phyloP scores from a whole-genome alignment of 2,113 vertebrate species.

The Oryctolagus cuniculus region DNA sequence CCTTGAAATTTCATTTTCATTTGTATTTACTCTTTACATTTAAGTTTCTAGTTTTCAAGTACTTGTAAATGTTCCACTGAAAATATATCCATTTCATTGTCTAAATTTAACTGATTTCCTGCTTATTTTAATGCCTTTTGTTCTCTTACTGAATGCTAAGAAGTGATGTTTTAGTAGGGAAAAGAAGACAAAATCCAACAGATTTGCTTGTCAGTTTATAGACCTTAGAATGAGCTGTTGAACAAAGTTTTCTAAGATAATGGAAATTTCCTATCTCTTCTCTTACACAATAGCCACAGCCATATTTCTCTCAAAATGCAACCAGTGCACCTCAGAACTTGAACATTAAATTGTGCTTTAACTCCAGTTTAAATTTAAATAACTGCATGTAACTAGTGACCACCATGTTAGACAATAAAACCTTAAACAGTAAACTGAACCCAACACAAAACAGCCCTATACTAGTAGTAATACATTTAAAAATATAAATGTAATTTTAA shows the following conservation, averaged over 20 bases:
- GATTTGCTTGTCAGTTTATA: background rate
- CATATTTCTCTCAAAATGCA: background rate
- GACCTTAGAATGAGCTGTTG: background rate
- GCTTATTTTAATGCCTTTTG: background rate
- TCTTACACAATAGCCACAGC: background rate
- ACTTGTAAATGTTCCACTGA: background rate
- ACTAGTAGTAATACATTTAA: background rate
- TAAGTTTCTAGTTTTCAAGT: background rate
- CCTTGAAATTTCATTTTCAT: background rate
- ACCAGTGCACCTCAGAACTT: background rate
- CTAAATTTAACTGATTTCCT: background rate
- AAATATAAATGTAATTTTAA: background rate
- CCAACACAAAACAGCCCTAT: background rate
- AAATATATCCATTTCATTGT: background rate
- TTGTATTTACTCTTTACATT: background rate
- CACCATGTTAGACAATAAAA: background rate
- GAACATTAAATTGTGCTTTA: background rate
- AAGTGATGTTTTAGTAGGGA: background rate
- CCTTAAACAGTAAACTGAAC: background rate
- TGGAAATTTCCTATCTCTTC: background rate
- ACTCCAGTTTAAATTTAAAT: slow-evolving; percentile 18
- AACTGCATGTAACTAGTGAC: background rate
- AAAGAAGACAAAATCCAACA: background rate
- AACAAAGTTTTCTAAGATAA: background rate
- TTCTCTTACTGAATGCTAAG: background rate